Conservation (phyloP, 2,113 vertebrate genomes). For the Phodopus roborovskii region DNA sequence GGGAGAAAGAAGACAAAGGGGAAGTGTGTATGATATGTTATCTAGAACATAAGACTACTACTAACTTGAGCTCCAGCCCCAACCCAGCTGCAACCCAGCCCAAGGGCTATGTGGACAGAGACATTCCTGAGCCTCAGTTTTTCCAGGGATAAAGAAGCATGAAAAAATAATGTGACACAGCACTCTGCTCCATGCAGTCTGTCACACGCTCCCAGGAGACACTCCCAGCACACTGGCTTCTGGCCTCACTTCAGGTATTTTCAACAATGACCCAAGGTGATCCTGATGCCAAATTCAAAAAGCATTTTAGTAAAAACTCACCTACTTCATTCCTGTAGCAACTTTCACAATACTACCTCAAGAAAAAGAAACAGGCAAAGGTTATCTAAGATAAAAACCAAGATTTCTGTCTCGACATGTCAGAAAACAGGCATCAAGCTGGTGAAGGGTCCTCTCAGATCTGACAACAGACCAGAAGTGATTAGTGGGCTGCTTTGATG, state of each 20-base stretch:
- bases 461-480: constrained; percentile 50
- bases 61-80: background rate
- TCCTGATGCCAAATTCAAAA: background rate
- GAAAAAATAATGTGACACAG: background rate
- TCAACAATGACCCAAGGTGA: constrained; percentile 16
- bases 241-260: background rate
- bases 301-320: background rate
- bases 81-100: background rate
- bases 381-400: constrained; percentile 22
- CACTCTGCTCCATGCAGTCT: background rate
- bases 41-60: background rate
- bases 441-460: background rate
- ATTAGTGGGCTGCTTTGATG: constrained; percentile 70
- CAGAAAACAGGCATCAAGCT: constrained; percentile 38
- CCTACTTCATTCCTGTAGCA: background rate
- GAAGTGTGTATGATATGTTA: background rate
- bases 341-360: background rate
- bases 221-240: background rate
- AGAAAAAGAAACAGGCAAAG: background rate
- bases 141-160: background rate
- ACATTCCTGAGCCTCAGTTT: constrained; percentile 7
- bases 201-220: background rate
- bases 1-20: background rate
- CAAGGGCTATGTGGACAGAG: background rate
- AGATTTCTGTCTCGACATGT: constrained; percentile 3